These are phyloP conservation scores for Mya arenaria DNA, from an alignment of 1,140 invertebrate genomes.

Conservation along the genomic window DNA sequence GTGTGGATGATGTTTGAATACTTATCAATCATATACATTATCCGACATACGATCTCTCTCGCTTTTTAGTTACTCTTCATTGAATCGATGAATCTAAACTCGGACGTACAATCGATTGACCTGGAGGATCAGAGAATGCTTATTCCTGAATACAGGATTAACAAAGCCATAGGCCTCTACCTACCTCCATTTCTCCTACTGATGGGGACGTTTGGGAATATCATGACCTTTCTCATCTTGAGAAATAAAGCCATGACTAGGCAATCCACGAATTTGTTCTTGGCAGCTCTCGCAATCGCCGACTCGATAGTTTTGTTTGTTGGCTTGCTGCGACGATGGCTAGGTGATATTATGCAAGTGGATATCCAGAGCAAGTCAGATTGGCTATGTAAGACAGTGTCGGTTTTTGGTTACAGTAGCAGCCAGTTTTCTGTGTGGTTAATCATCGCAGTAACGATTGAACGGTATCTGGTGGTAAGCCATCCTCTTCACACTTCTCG, in stretches of 20 bases:
- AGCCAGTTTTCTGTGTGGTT: constrained; percentile 79
- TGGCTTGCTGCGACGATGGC: constrained; percentile 75
- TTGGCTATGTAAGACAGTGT: constrained; percentile 74
- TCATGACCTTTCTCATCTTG: constrained; percentile 73
- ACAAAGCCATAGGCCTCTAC: too few species aligned
- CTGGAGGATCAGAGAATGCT: too few species aligned
- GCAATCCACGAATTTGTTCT: constrained; percentile 75
- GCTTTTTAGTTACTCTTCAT: too few species aligned
- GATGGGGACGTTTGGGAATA: constrained; percentile 77
- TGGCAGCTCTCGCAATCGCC: constrained; percentile 73
- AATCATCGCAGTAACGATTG: constrained; percentile 80
- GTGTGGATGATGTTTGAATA: too few species aligned
- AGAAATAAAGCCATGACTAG: constrained; percentile 57
- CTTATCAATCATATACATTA: too few species aligned
- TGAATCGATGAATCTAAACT: too few species aligned
- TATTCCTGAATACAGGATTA: too few species aligned
- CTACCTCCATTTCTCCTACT: constrained; percentile 73
- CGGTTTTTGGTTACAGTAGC: constrained; percentile 72
- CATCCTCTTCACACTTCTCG: constrained; percentile 73
- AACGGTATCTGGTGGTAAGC: constrained; percentile 79
- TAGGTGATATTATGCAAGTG: constrained; percentile 69
- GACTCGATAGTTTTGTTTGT: constrained; percentile 76
- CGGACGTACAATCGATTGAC: too few species aligned
- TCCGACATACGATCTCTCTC: too few species aligned
- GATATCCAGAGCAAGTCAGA: constrained; percentile 64